Conservation (phyloP, 1,140 invertebrate species). For the Globodera rostochiensis region DNA sequence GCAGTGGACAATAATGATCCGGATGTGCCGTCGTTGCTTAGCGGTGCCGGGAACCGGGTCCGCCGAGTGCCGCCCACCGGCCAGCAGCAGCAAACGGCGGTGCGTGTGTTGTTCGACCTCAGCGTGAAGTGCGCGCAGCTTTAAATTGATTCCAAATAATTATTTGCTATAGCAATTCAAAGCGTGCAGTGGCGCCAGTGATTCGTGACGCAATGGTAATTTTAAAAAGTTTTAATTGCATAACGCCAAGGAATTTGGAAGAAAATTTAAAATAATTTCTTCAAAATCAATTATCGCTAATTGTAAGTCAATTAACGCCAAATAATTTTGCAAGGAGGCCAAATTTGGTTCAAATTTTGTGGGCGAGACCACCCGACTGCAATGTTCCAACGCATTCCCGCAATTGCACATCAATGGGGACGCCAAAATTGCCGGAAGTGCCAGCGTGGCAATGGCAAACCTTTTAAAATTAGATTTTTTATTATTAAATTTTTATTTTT, state of each 20-base stretch:
- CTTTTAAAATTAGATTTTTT: background rate
- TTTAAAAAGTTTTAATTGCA: background rate
- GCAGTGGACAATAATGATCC: background rate
- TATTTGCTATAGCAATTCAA: background rate
- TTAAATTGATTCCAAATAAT: background rate
- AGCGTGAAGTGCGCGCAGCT: background rate
- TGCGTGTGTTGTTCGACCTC: constrained; percentile 1
- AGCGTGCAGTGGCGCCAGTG: background rate
- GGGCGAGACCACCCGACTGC: constrained; percentile 8
- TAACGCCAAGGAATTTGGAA: background rate
- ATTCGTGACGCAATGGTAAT: constrained; percentile 9
- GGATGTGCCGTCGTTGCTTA: background rate
- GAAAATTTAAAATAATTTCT: background rate
- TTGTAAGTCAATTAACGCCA: too few relatives aligned
- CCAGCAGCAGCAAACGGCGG: background rate
- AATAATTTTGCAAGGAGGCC: background rate
- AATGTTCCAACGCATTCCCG: constrained; percentile 8
- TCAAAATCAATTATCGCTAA: too few relatives aligned
- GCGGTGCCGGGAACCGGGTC: background rate
- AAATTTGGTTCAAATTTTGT: constrained; percentile 8
- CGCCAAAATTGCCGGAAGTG: background rate
- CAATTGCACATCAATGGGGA: constrained; percentile 12
- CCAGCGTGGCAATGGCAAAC: constrained; percentile 9
- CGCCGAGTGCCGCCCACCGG: background rate
- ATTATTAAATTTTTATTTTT: background rate